Base-by-base conservation (phyloP, 2,888 invertebrate genomes). In the Pheosia tremula region DNA sequence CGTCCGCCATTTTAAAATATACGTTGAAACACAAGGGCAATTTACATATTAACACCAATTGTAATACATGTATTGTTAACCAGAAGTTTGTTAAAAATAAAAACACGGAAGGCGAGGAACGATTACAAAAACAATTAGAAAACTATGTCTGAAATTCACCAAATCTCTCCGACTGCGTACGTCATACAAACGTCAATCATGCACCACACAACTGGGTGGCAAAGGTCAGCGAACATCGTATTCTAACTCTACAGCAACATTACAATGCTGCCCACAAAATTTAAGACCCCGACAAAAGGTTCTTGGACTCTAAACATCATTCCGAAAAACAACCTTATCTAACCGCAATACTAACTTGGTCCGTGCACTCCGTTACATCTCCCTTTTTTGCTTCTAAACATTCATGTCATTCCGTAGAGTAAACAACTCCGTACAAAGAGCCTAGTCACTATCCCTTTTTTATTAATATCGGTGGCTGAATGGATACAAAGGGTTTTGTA, bases 141-240 rank as follows among this genome's bases (percentile, higher is more conserved):
- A 79, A 81, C 77, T 76, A 80, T 79, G 77, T 81, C 81, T 74
- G 65, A 79, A 85, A 86, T 90, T 88, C 85, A 75, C 72, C 74
- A 86, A 89, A 90, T 87, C 88, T 89, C 87, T 85, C 86, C 81
- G 72, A 79, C 85, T 74, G 85, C 79, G 85, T 74, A 77, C 83
- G 83, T 88, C 90, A 89, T 88, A 89, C 88, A 91, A 82, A 89
- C 85, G 92, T 92, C 93, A 92, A 91, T 92, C 93, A 92, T 61
- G 73, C 76, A 76, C 89, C 90, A 87, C 90, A 85, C 88, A 89
- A 80, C 86, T 82, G 81, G 90, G 84, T 82, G 90, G 77, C 84
- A 90, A 78, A 90, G 91, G 91, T 91, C 91, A 86, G 79, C 82
- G 88, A 88, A 89, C 88, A 88, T 87, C 85, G 78, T 84, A 56